These are phyloP conservation scores for Xestoiulus laeticollis DNA, from an alignment of 2,888 invertebrate genomes.

Conservation along the genomic window DNA sequence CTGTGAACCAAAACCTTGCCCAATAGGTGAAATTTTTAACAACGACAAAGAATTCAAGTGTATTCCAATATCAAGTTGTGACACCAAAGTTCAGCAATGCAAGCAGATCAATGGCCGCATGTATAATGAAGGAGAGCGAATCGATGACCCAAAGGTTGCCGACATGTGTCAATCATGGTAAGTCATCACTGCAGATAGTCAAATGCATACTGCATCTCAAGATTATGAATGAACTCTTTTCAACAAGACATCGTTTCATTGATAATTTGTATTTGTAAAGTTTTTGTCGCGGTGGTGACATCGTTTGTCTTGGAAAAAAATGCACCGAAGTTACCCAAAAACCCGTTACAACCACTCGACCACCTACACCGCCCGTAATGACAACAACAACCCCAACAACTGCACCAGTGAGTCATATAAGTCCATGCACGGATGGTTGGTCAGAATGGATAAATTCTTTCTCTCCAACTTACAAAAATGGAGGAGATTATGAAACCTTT, in stretches of 20 bases:
- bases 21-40: slow-evolving; percentile 76
- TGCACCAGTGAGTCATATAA: slow-evolving; percentile 63
- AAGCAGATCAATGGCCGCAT: slow-evolving; percentile 73
- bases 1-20: slow-evolving; percentile 79
- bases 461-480: slow-evolving; percentile 60
- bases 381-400: slow-evolving; percentile 55
- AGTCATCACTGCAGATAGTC: slow-evolving; percentile 55
- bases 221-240: neutral
- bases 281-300: slow-evolving; percentile 61
- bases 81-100: slow-evolving; percentile 71
- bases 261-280: slow-evolving; percentile 56
- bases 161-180: slow-evolving; percentile 83
- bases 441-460: slow-evolving; percentile 77
- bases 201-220: neutral
- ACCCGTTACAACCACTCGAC: slow-evolving; percentile 15
- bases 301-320: slow-evolving; percentile 61
- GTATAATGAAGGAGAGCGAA: slow-evolving; percentile 80
- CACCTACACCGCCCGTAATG: slow-evolving; percentile 55
- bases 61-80: slow-evolving; percentile 77
- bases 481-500: slow-evolving; percentile 61
- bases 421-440: slow-evolving; percentile 77
- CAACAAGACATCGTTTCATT: neutral
- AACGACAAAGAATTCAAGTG: slow-evolving; percentile 77
- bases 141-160: slow-evolving; percentile 67
- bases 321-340: slow-evolving; percentile 54